These are phyloP conservation scores for Pocillopora damicornis DNA, from an alignment of 64 coral and sea anemone species.

Conservation along the genomic window DNA sequence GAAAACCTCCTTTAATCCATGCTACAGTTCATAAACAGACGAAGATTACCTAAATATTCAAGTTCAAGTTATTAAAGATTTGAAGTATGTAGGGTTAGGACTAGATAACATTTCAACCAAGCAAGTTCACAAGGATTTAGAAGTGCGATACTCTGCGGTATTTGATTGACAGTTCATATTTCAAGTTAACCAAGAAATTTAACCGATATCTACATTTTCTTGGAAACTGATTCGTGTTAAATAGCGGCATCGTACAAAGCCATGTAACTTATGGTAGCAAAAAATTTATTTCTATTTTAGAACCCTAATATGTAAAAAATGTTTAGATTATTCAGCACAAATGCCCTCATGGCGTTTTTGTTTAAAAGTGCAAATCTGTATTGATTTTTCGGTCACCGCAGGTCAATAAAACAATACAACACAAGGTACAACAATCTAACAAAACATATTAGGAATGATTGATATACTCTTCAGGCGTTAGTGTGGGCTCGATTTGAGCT, in stretches of 20 bases:
- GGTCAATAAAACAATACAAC: slow-evolving; percentile 36
- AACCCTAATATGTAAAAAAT: neutral
- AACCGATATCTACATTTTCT: neutral
- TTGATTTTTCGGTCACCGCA: slow-evolving; percentile 21
- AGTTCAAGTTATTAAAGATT: neutral
- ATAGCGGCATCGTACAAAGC: too few species aligned
- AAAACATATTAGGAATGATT: slow-evolving; percentile 34
- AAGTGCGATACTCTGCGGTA: neutral
- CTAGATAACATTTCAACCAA: neutral
- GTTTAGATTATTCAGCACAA: neutral
- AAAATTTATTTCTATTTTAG: too few species aligned
- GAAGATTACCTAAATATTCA: neutral
- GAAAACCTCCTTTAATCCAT: slow-evolving; percentile 4
- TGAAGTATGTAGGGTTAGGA: neutral
- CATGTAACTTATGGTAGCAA: too few species aligned
- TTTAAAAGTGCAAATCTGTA: slow-evolving; percentile 38
- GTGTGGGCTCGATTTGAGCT: neutral
- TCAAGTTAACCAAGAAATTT: neutral
- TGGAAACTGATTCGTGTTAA: neutral
- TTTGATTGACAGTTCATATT: slow-evolving; percentile 1
- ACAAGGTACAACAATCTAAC: slow-evolving; percentile 30
- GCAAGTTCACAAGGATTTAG: neutral
- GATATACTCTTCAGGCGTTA: slow-evolving; percentile 34
- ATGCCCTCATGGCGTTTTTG: slow-evolving; percentile 28
- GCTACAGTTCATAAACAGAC: neutral